Conservation (phyloP, 1,140 invertebrate genomes). For the Carposina sasakii region DNA sequence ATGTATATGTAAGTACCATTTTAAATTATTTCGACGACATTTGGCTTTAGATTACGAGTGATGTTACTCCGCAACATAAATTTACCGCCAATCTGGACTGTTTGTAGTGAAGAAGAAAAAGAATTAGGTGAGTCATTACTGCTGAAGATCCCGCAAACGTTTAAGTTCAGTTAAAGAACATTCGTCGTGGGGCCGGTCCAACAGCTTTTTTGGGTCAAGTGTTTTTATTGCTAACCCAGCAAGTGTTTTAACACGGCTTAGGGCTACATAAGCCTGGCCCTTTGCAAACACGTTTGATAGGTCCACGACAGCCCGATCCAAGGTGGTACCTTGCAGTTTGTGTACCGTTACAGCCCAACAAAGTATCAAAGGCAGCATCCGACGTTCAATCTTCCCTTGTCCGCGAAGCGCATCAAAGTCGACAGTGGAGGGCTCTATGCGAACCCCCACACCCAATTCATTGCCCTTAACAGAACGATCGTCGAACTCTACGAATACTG, state of each 20-base stretch:
- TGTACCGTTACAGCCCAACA: slow-evolving; percentile 1
- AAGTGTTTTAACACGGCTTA: slow-evolving; percentile 1
- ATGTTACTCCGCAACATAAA: too few relatives aligned
- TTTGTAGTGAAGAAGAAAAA: too few relatives aligned
- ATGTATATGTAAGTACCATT: too few relatives aligned
- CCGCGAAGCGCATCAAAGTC: neutral
- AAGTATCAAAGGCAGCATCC: neutral
- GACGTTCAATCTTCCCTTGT: neutral
- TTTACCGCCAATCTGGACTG: too few relatives aligned
- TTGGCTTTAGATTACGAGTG: too few relatives aligned
- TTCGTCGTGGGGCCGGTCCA: slow-evolving; percentile 2
- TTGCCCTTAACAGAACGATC: neutral
- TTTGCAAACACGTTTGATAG: neutral
- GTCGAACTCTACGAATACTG: neutral
- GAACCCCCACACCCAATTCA: neutral
- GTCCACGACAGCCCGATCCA: neutral
- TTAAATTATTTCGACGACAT: too few relatives aligned
- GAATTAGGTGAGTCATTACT: too few relatives aligned
- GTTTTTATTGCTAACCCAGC: neutral
- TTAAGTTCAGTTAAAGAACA: neutral
- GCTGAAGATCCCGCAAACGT: too few relatives aligned
- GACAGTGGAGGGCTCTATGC: neutral
- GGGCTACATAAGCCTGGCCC: neutral
- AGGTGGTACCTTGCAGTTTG: slow-evolving; percentile 2
- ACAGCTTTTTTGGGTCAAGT: neutral